Base-by-base conservation (phyloP, 2,888 invertebrate genomes). In the Aphodius granarius region DNA sequence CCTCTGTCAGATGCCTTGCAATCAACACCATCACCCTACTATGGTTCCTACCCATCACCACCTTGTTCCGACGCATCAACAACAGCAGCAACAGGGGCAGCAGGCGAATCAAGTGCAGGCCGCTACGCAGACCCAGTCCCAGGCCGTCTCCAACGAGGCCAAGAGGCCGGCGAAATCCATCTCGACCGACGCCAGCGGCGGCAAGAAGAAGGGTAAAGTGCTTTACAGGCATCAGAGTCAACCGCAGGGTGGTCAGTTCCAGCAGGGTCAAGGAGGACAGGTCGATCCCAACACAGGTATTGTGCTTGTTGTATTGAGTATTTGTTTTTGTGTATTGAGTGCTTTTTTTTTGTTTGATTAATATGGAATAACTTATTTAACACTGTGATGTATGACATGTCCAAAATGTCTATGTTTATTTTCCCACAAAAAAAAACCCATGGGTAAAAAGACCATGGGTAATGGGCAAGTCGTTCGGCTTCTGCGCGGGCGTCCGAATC, bases 51-150 rank as follows among this genome's bases (percentile, higher is more conserved):
- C 80, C 66, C 81, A 82, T 75, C 82, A 82, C 77, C 84, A 84
- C 78, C 85, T 84, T 78, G 81, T 84, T 66, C 83, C 85, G 18
- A 85, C 84, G 79, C 82, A 82, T 73, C 86, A 85, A 77, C 85
- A 83, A 76, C 82, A 83, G 78, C 84, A 83, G 68, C 83, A 83
- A 76, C 83, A 83, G 62, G 81, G 77, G 66, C 79, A 77, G 15
- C 65, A 81, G 74, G 78, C 85, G 73, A 87, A 89, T 82, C 90
- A 91, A 83, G 91, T 91, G 66, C 91, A 92, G 86, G 92, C 91
- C 17, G 91, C 91, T 17, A 92, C 92, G 0, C 92, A 92, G 83
- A 91, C 91, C 3, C 78, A 90, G 66, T 84, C 87, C 13, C 83
- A 85, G 13, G 84, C 87, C 6, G 83, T 84, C 15, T 79, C 83